Base-by-base conservation (phyloP, 1,140 invertebrate genomes). In the Phenacoccus solenopsis region DNA sequence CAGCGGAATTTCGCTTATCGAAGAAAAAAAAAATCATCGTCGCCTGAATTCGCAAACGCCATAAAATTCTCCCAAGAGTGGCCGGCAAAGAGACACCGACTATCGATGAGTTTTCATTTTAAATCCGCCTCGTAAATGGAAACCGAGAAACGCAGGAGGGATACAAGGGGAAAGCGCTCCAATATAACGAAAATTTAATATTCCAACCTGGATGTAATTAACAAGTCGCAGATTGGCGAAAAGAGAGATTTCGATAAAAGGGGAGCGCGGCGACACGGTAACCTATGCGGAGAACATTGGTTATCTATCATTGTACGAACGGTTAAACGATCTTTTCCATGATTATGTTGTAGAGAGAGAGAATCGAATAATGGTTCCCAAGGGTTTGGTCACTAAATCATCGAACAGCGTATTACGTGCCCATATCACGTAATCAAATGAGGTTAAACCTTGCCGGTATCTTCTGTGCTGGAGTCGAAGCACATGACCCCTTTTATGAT, bases 371-470 rank as follows among this genome's bases (percentile, higher is more conserved):
- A 64, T 64, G 59, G 59, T 64, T 64, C 59, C 59, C 59, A 16
- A 64, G 59, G 59, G 59, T 64, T 24, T 64, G 59, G 59, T 64
- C 59, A 64, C 22, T 64, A 64, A 64, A 64, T 64, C 59, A 64
- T 64, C 59, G 59, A 25, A 9, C 20, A 64, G 10, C 59, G 25
- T 64, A 64, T 64, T 64, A 64, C 59, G 59, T 27, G 21, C 25
- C 25, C 59, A 9, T 64, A 64, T 64, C 59, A 27, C 25, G 25
- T 64, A 64, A 64, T 64, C 59, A 64, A 64, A 64, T 27, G 59
- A 64, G 59, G 59, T 64, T 64, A 64, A 64, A 64, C 20, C 59
- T 64, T 27, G 59, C 38, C 16, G 16, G 38, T 49, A n/a, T 49
- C 38, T 49, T 49, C 38, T 49, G 38, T n/a, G 5, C 20, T 2